Conservation (phyloP, 2,113 vertebrate species). For the Podarcis raffonei region DNA sequence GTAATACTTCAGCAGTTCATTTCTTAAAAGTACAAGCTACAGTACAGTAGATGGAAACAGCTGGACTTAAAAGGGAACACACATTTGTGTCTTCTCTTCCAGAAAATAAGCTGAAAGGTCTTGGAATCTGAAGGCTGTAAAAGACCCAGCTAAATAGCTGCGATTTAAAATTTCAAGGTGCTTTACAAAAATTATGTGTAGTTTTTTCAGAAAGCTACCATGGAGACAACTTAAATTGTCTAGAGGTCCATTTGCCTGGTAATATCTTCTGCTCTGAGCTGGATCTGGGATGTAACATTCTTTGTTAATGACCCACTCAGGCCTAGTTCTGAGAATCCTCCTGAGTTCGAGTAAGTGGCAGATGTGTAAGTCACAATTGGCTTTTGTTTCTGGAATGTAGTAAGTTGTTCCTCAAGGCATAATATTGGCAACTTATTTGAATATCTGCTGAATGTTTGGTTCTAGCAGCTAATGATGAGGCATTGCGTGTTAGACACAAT, state of each 20-base stretch:
- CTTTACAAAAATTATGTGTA: neutral
- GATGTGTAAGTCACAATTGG: slow-evolving; percentile 1
- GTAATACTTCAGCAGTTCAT: neutral
- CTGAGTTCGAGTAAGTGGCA: neutral
- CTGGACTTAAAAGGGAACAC: neutral
- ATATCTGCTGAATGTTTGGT: neutral
- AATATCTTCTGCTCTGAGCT: neutral
- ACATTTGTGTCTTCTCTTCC: neutral
- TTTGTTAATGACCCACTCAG: slow-evolving; percentile 1
- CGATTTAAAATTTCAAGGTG: slow-evolving; percentile 7
- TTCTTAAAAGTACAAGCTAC: neutral
- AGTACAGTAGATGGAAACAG: neutral
- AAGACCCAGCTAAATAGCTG: neutral
- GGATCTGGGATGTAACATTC: neutral
- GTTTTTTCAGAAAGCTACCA: neutral
- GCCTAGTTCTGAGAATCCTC: neutral
- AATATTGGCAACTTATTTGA: neutral
- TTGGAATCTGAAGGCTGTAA: neutral
- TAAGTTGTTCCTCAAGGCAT: neutral
- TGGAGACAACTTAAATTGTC: neutral
- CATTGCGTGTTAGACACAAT: neutral
- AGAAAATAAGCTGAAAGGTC: neutral
- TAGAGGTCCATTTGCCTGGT: neutral
- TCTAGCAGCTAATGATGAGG: neutral
- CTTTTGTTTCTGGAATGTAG: neutral